Base-by-base conservation (phyloP, 1,140 invertebrate genomes). In the Caenorhabditis latens region DNA sequence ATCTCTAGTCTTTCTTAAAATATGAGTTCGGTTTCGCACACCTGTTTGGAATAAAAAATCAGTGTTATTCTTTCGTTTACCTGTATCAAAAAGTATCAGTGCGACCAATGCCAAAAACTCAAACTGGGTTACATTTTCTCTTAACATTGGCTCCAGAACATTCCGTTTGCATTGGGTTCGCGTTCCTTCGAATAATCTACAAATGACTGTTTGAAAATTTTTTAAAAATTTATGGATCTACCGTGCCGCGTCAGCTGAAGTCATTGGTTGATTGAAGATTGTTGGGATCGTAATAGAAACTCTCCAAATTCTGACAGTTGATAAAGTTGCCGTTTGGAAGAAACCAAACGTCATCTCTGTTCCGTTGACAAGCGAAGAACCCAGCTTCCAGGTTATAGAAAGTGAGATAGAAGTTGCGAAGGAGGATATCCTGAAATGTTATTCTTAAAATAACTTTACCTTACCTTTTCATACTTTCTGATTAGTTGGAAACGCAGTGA, bases 381-480 rank as follows among this genome's bases (percentile, higher is more conserved):
- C 65, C 65, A 19, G 65, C 65, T 71, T 71, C 65, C 40, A 71
- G 19, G 65, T 71, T 71, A 16, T 71, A 71, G 42, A 71, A 71
- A 7, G 65, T 71, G 11, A 71, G 65, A n/a, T 71, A 71, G 65
- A 71, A 71, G 65, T 71, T 71, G 21, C 65, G 65, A 13, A 71
- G 65, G 19, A 71, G 65, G 40, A 71, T 71, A 14, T 46, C 65
- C 65, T 71, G 61, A 40, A 65, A 65, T 65, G 3, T 65, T 65
- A 32, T 32, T 32, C 32, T 32, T 32, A 32, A 32, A 32, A 32
- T 2, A 32, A 32, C 32, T 32, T 32, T 32, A 32, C 32, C 32
- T 32, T 32, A 32, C 32, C 2, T 32, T 32, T 40, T 65, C 16
- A 43, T 9, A 71, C 65, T 8, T 71, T 71, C 16, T 71, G 65